Base-by-base conservation (phyloP, 2,888 invertebrate species). In the Pandemis corylana region DNA sequence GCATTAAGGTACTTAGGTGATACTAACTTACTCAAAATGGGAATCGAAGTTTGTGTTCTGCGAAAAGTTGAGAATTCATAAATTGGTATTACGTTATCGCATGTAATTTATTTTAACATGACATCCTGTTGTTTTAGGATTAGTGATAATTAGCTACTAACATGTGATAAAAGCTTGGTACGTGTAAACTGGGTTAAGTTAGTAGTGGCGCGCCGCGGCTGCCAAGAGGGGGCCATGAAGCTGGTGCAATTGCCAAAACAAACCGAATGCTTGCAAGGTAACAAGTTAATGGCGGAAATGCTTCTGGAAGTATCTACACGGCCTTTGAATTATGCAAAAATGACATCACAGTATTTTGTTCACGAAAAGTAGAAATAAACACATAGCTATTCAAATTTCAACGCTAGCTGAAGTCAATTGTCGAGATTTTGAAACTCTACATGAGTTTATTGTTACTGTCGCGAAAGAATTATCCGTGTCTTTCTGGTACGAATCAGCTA, bases 61-160 rank as follows among this genome's bases (percentile, higher is more conserved):
- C 41, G 41, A 56, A 62, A 15, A 49, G 5, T 13, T 49, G n/a
- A 78, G 73, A 76, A 73, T 72, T 77, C 76, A 78, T 73, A 76
- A 78, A 72, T 83, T 83, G 80, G 81, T 81, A 82, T 82, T 85
- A 83, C 84, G 85, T 87, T 84, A 81, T 85, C 82, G 85, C 84
- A 84, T 85, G 84, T 72, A 53, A 80, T 78, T 70, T 77, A 77
- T 68, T 51, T 66, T 65, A 75, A 63, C 28, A 46, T 56, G 44
- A 20, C 42, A 59, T 68, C 42, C 51, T 71, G 75, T 75, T 75
- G 71, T 62, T 59, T 59, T 68, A 72, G 75, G 75, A 75, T 75
- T 75, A 75, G 64, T 70, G 72, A 74, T 71, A 53, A 71, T 71
- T 67, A 59, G 66, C 6, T 9, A 62, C 56, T 68, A 68, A 64